These are phyloP conservation scores for Isurus oxyrinchus DNA, from an alignment of 2,113 vertebrate species.

Conservation along the genomic window DNA sequence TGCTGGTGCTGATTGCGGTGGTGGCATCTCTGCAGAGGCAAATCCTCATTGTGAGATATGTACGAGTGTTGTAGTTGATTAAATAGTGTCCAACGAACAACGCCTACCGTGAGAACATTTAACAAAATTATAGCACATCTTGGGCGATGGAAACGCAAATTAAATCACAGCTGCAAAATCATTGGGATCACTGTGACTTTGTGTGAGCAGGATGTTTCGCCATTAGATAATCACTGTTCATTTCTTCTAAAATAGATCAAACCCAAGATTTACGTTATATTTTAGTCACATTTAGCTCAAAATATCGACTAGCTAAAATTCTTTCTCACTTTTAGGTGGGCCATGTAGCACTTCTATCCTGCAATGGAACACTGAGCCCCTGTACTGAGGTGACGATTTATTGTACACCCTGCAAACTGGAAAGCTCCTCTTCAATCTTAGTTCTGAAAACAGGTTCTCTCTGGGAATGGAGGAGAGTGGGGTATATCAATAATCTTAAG, in stretches of 20 bases:
- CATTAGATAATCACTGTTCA: background rate
- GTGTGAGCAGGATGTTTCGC: no score
- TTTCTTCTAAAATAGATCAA: background rate
- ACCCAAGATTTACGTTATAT: background rate
- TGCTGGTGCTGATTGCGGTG: no score
- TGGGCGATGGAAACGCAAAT: no score
- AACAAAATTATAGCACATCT: no score
- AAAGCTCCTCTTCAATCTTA: no score
- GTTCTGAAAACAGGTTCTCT: background rate
- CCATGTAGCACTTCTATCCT: background rate
- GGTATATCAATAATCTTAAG: background rate
- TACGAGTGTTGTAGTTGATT: no score
- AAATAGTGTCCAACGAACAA: no score
- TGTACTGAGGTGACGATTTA: background rate
- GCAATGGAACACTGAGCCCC: background rate
- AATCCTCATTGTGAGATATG: no score
- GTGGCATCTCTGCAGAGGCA: no score
- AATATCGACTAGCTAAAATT: background rate
- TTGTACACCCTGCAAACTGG: background rate
- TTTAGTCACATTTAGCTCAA: background rate
- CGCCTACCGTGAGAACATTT: no score
- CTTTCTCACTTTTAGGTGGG: background rate
- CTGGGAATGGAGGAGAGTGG: background rate
- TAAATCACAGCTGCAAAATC: no score
- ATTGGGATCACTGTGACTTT: no score